These are phyloP conservation scores for Dendronephthya gigantea DNA, from an alignment of 64 coral and sea anemone species.

Conservation along the genomic window DNA sequence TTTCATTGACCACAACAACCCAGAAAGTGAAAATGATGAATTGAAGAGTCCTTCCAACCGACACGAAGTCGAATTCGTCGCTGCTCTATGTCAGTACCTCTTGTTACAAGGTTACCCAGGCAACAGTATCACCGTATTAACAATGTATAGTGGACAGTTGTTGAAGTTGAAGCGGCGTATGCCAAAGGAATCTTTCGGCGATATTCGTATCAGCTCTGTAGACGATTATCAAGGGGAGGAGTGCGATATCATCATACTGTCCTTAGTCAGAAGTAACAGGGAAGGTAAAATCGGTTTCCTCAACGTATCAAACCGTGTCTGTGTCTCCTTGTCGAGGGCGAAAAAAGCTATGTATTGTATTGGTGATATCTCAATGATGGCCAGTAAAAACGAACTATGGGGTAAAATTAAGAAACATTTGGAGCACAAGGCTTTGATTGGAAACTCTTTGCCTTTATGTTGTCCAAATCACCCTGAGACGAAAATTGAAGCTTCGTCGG, in stretches of 20 bases:
- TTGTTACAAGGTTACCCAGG: neutral
- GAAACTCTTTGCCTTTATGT: constrained; percentile 24
- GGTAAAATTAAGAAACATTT: constrained; percentile 44
- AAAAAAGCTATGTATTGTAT: constrained; percentile 64
- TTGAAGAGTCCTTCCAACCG: constrained; percentile 64
- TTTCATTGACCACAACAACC: constrained; percentile 44
- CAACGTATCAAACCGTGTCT: constrained; percentile 57
- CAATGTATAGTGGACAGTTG: neutral
- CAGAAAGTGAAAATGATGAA: constrained; percentile 50
- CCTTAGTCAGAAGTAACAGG: constrained; percentile 70
- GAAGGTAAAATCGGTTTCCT: constrained; percentile 57
- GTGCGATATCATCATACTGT: constrained; percentile 75
- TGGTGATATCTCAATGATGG: constrained; percentile 63
- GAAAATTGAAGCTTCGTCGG: constrained; percentile 19
- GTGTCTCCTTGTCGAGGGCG: constrained; percentile 77
- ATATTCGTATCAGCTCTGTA: constrained; percentile 50
- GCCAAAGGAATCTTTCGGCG: neutral
- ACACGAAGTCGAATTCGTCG: neutral
- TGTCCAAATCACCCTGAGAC: constrained; percentile 51
- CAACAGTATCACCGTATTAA: neutral
- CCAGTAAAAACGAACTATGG: constrained; percentile 60
- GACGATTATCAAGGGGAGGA: constrained; percentile 95
- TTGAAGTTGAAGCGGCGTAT: neutral
- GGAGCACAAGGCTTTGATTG: neutral
- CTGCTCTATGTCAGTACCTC: neutral